phyloP scores from a whole-genome alignment of 2,113 vertebrate genomes.

The Lamprotornis superbus region DNA sequence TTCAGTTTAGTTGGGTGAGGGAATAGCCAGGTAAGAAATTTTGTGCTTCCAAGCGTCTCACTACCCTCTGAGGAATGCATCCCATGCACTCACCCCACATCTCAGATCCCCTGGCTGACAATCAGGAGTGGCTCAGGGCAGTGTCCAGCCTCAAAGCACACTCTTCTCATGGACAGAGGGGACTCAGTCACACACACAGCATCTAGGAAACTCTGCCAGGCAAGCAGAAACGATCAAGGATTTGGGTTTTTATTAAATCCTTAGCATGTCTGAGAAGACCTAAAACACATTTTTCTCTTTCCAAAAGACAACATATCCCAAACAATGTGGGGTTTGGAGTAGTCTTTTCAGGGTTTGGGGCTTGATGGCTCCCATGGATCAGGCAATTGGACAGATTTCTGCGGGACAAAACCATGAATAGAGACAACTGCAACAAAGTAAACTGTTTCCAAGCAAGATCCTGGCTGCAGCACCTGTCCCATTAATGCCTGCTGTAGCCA shows the following conservation, averaged over 20 bases:
- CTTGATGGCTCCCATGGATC: background rate
- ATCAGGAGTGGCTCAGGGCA: background rate
- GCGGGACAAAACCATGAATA: background rate
- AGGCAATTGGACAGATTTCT: background rate
- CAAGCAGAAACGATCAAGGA: background rate
- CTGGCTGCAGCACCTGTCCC: background rate
- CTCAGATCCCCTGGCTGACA: background rate
- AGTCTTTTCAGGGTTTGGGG: background rate
- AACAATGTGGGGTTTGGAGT: background rate
- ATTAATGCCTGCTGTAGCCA: background rate
- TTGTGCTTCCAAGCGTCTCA: background rate
- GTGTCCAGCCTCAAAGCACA: background rate
- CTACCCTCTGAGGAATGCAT: rapidly evolving
- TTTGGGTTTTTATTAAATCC: background rate
- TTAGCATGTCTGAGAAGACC: background rate
- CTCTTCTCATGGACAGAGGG: rapidly evolving
- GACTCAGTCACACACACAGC: background rate
- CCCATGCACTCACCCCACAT: background rate
- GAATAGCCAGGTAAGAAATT: background rate
- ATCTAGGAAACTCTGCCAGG: background rate
- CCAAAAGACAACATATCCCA: background rate
- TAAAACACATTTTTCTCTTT: background rate
- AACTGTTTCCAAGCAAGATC: background rate
- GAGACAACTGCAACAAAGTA: background rate
- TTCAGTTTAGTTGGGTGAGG: background rate